phyloP scores from a whole-genome alignment of 23 tunicate species.

The Trididemnum miniatum region DNA sequence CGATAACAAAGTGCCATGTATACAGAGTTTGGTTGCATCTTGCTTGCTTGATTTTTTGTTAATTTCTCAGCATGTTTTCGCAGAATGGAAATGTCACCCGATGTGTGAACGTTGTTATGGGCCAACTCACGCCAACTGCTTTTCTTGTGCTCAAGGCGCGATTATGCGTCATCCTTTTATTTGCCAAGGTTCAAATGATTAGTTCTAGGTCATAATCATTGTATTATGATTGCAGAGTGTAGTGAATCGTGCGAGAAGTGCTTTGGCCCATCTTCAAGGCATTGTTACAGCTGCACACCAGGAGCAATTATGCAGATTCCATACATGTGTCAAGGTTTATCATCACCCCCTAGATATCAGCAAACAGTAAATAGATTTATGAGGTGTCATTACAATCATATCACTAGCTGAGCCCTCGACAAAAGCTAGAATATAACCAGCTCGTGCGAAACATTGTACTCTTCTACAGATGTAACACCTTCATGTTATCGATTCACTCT shows the following conservation, averaged over 20 bases:
- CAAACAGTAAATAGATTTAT: background rate
- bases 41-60: too few species aligned
- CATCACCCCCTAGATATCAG: background rate
- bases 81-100: constrained; percentile 85
- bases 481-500: too few species aligned
- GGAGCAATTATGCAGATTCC: constrained; percentile 88
- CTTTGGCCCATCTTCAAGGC: constrained; percentile 71
- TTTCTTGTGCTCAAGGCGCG: constrained; percentile 67
- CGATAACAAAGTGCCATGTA: too few species aligned
- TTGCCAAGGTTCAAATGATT: constrained; percentile 66
- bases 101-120: constrained; percentile 81
- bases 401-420: too few species aligned
- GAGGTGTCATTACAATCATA: background rate
- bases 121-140: constrained; percentile 81
- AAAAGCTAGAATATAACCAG: too few species aligned
- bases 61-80: background rate
- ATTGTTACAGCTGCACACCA: constrained; percentile 61
- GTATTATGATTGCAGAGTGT: constrained; percentile 47
- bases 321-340: constrained; percentile 86
- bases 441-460: too few species aligned
- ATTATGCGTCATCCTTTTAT: constrained; percentile 87
- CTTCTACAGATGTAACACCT: too few species aligned
- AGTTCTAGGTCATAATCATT: constrained; percentile 18
- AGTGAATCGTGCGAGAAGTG: constrained; percentile 51
- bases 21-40: too few species aligned